These are phyloP conservation scores for Casuarius casuarius DNA, from an alignment of 2,113 vertebrate species.

Conservation along the genomic window DNA sequence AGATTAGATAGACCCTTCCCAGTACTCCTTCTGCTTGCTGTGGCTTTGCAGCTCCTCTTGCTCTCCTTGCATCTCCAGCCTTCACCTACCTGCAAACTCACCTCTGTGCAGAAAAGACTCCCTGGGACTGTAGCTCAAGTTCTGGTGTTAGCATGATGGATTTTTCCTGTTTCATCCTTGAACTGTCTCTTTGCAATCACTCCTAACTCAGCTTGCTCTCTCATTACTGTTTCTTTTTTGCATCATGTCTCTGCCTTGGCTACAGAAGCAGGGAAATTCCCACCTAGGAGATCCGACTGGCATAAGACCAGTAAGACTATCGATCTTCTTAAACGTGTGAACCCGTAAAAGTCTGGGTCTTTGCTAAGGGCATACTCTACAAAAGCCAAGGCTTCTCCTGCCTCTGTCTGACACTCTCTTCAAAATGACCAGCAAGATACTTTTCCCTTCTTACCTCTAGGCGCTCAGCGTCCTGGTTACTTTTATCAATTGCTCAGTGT, in stretches of 20 bases:
- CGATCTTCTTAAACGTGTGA: background rate
- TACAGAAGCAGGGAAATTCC: background rate
- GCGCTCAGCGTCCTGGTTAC: background rate
- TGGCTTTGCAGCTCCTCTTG: background rate
- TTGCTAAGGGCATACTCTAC: accelerated
- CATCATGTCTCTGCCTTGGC: background rate
- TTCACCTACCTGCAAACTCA: background rate
- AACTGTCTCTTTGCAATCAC: background rate
- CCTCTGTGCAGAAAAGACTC: background rate
- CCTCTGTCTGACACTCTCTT: background rate
- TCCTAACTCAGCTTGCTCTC: background rate
- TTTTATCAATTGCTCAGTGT: background rate
- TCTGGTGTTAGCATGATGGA: background rate
- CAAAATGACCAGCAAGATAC: background rate
- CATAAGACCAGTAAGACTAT: background rate
- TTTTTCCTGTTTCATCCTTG: background rate
- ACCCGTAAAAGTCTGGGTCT: background rate
- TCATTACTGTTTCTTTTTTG: background rate
- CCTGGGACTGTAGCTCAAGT: background rate
- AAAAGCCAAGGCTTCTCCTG: background rate
- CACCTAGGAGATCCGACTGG: background rate
- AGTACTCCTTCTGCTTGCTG: background rate
- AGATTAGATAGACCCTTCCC: background rate
- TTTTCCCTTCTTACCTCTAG: background rate
- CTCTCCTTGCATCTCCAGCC: background rate